phyloP scores from a whole-genome alignment of 2,888 invertebrate species.

The Leistus spinibarbis region DNA sequence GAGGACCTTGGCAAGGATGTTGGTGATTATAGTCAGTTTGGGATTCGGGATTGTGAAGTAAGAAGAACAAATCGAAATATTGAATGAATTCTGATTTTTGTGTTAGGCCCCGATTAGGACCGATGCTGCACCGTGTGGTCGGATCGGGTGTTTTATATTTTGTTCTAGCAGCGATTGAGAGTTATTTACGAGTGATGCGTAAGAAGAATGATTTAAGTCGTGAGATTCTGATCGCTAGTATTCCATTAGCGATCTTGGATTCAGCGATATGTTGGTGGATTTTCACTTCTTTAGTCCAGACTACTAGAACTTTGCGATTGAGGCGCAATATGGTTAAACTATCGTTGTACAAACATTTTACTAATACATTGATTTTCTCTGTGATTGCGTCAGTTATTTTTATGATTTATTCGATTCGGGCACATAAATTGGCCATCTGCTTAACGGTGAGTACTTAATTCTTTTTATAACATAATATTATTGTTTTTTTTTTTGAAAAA shows the following conservation, averaged over 20 bases:
- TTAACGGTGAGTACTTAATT: conserved; percentile 66
- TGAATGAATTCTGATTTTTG: not conserved
- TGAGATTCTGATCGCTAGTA: conserved; percentile 76
- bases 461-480: no score
- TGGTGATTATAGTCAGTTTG: conserved; percentile 92
- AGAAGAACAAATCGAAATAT: conserved; percentile 49
- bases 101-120: conserved; percentile 82
- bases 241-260: conserved; percentile 86
- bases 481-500: no score
- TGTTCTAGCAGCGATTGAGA: conserved; percentile 82
- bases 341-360: conserved; percentile 89
- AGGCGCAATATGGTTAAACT: conserved; percentile 90
- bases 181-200: conserved; percentile 76
- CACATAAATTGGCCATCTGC: conserved; percentile 76
- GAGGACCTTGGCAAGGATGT: conserved; percentile 87
- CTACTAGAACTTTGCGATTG: conserved; percentile 85
- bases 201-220: conserved; percentile 67
- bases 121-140: conserved; percentile 86
- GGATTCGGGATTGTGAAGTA: conserved; percentile 96
- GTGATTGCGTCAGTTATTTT: conserved; percentile 89
- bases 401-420: conserved; percentile 91
- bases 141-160: conserved; percentile 85
- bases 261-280: conserved; percentile 95
- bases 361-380: conserved; percentile 90
- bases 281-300: conserved; percentile 84